These are phyloP conservation scores for Homarus gammarus DNA, from an alignment of 2,888 invertebrate genomes.

Conservation along the genomic window DNA sequence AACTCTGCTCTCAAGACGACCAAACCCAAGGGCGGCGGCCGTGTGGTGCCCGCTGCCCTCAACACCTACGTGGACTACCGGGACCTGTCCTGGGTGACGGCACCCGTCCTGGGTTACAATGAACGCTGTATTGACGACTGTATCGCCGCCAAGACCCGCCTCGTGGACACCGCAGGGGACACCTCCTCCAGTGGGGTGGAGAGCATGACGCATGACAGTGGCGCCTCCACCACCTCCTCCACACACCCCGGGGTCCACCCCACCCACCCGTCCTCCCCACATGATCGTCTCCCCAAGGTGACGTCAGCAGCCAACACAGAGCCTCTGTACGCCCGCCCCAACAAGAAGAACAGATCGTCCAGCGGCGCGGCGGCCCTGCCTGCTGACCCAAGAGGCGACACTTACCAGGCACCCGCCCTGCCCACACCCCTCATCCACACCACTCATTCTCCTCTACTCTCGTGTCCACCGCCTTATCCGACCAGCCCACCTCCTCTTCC, in stretches of 20 bases:
- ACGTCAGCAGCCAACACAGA: neutral
- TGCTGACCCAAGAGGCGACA: neutral
- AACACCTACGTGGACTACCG: constrained; percentile 69
- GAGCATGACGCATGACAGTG: constrained; percentile 61
- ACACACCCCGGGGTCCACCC: neutral
- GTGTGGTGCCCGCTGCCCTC: neutral
- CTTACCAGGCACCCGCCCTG: neutral
- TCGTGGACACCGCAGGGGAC: constrained; percentile 35
- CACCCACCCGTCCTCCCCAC: neutral
- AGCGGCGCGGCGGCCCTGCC: neutral
- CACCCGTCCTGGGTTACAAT: constrained; percentile 51
- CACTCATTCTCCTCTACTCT: neutral
- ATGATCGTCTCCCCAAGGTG: neutral
- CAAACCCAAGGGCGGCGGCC: constrained; percentile 33
- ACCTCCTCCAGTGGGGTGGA: constrained; percentile 64
- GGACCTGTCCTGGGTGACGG: constrained; percentile 33
- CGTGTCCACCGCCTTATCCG: neutral
- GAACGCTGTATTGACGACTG: constrained; percentile 70
- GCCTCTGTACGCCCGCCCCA: constrained; percentile 45
- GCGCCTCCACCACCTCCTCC: constrained; percentile 29
- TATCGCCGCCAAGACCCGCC: constrained; percentile 39
- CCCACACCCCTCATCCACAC: neutral
- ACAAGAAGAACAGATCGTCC: constrained; percentile 34
- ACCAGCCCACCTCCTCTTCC: neutral
- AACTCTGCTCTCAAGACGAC: constrained; percentile 65